A percentile compares a stretch with the other conserved stretches of the same genome.
Conservation (phyloP, 2,888 invertebrate genomes). For the Diabrotica balteata region DNA sequence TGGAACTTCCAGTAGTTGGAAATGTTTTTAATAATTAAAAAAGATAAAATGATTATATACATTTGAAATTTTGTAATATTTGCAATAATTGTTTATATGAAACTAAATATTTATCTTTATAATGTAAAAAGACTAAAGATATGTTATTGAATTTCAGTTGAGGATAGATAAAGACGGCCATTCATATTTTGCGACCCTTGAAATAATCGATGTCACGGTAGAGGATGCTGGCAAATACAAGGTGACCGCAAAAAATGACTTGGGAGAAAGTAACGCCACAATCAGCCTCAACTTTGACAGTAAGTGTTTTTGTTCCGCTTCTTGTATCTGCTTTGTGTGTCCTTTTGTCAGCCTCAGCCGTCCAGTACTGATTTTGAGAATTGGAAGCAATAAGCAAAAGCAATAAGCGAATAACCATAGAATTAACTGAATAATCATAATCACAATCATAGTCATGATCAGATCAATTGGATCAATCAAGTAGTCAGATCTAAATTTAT, state of each 20-base stretch:
- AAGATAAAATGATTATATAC: not conserved
- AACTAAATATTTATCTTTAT: not conserved
- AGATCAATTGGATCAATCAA: not conserved
- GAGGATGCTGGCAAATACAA: constrained; percentile 98
- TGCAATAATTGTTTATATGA: not conserved
- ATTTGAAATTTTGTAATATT: not conserved
- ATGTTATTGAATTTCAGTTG: constrained; percentile 66
- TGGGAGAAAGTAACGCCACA: constrained; percentile 96
- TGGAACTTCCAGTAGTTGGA: no score
- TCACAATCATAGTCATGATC: constrained; percentile 9
- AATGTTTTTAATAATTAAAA: not conserved
- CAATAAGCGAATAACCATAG: constrained; percentile 33
- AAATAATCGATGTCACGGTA: constrained; percentile 92
- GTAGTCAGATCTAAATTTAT: no score
- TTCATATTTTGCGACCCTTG: constrained; percentile 91
- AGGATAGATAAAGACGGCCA: constrained; percentile 90
- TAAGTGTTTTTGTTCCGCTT: constrained; percentile 68
- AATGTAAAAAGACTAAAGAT: not conserved
- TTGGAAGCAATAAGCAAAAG: constrained; percentile 24
- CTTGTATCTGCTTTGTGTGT: constrained; percentile 47
- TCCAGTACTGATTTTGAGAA: constrained; percentile 21
- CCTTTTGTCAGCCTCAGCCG: constrained; percentile 34
- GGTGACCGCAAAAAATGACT: constrained; percentile 96
- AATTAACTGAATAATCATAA: constrained; percentile 32
- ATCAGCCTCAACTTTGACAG: constrained; percentile 98